These are phyloP conservation scores for Orgyia antiqua DNA, from an alignment of 2,888 invertebrate species.

Conservation along the genomic window DNA sequence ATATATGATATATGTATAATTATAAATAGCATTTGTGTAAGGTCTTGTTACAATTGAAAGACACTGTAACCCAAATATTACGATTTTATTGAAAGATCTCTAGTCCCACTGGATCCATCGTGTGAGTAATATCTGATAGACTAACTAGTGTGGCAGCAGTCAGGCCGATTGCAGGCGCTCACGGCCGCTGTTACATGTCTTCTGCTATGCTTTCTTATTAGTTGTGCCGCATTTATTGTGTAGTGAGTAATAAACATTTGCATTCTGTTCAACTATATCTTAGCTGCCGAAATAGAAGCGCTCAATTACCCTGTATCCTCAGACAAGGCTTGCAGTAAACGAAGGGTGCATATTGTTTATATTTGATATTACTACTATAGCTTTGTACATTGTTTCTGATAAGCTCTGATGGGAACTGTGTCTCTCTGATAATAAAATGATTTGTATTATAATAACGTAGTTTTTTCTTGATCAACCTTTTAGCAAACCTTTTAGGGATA, in stretches of 20 bases:
- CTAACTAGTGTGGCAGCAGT: slow-evolving; percentile 36
- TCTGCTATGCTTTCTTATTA: slow-evolving; percentile 71
- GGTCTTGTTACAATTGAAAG: slow-evolving; percentile 79
- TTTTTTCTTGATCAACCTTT: slow-evolving; percentile 33
- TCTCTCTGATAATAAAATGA: slow-evolving; percentile 84
- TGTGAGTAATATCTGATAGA: slow-evolving; percentile 58
- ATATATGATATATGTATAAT: slow-evolving; percentile 56
- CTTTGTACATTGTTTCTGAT: slow-evolving; percentile 85
- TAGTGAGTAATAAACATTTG: slow-evolving; percentile 72
- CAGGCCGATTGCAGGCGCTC: slow-evolving; percentile 21
- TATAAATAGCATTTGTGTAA: slow-evolving; percentile 80
- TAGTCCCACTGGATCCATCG: slow-evolving; percentile 82
- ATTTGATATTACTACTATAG: slow-evolving; percentile 81
- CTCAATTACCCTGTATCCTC: slow-evolving; percentile 76
- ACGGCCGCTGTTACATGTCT: slow-evolving; percentile 34
- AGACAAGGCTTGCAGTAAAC: slow-evolving; percentile 76
- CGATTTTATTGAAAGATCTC: slow-evolving; percentile 81
- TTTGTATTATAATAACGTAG: slow-evolving; percentile 80
- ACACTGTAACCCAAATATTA: slow-evolving; percentile 82
- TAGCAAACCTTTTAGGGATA: background rate
- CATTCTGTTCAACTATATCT: slow-evolving; percentile 70
- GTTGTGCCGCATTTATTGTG: slow-evolving; percentile 69
- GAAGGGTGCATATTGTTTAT: slow-evolving; percentile 79
- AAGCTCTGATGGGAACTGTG: slow-evolving; percentile 85
- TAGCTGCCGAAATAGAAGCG: slow-evolving; percentile 74